These are phyloP conservation scores for Montipora capricornis DNA, from an alignment of 64 coral and sea anemone species.

Conservation along the genomic window DNA sequence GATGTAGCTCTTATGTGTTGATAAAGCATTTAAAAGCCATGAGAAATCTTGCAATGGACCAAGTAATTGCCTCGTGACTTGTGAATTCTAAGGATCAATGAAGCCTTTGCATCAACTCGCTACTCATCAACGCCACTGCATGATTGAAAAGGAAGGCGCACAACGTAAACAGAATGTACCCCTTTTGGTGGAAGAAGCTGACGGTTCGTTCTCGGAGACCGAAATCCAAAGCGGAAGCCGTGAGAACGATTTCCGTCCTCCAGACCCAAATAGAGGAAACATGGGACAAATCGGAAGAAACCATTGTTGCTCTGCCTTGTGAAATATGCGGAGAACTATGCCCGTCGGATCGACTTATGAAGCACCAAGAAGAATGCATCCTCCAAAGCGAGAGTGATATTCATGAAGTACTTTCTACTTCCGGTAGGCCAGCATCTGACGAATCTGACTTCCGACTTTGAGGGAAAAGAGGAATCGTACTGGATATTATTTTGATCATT, in stretches of 20 bases:
- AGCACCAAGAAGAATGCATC: slow-evolving; percentile 44
- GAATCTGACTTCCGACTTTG: slow-evolving; percentile 4
- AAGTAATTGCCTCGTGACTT: slow-evolving; percentile 10
- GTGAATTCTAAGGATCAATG: slow-evolving; percentile 45
- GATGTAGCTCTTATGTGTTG: slow-evolving; percentile 41
- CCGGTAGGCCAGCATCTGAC: neutral
- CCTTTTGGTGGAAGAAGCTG: neutral
- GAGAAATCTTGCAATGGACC: slow-evolving; percentile 36
- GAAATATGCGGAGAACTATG: slow-evolving; percentile 63
- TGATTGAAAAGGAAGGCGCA: neutral
- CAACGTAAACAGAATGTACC: neutral
- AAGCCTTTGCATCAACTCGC: neutral
- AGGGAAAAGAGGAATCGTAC: neutral
- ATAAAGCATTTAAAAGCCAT: slow-evolving; percentile 42
- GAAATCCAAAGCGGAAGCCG: neutral
- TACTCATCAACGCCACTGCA: slow-evolving; percentile 7
- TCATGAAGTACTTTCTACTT: neutral
- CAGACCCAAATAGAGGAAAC: neutral
- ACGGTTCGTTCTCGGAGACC: slow-evolving; percentile 10
- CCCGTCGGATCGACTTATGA: slow-evolving; percentile 46
- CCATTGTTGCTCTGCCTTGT: slow-evolving; percentile 54
- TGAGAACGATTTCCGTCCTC: neutral
- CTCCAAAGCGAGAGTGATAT: neutral
- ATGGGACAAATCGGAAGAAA: neutral
- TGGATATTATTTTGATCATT: neutral